Evolutionary conservation across 1,140 invertebrate genomes (phyloP), one percentile per base, ranked within the genome.

Genomic region (Phymorhynchus buccinoides): DNA sequence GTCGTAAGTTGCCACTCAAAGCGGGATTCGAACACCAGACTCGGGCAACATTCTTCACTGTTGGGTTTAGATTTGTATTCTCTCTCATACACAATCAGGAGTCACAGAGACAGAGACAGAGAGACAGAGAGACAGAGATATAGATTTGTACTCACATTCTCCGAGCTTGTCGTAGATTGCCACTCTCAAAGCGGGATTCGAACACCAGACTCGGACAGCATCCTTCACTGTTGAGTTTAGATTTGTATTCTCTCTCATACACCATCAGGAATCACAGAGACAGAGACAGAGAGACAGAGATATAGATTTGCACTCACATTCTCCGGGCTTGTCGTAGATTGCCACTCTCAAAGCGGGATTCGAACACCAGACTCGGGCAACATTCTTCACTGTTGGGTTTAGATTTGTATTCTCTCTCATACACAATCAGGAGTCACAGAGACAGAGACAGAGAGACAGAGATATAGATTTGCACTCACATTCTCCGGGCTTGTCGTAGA

Each of bases 111-210:
- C n/a, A n/a, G n/a, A n/a, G n/a, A n/a, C n/a, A n/a, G n/a, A n/a
- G n/a, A n/a, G n/a, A n/a, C n/a, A n/a, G n/a, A n/a, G n/a, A n/a
- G n/a, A n/a, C n/a, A n/a, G n/a, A n/a, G n/a, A n/a, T n/a, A n/a
- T n/a, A n/a, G n/a, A n/a, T n/a, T n/a, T n/a, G n/a, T n/a, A n/a
- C 93, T 91, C 88, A 93, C 93, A 93, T 90, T 89, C 92, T 85
- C 41, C 92, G 81, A 6, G 92, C 93, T 86, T 93, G 92, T 37
- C 89, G 89, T 80, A 93, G 84, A 87, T 93, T 93, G 22, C 93
- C 93, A 86, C 89, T 90, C 86, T 93, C 93, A 91, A 93, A 93
- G 42, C 93, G 84, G 35, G 93, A 93, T 86, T 93, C 93, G 87
- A 93, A 93, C 77, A 88, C 84, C 4, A 93, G 88, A 84, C 84